phyloP scores from a whole-genome alignment of 2,113 vertebrate species.

The Petroica traversi region DNA sequence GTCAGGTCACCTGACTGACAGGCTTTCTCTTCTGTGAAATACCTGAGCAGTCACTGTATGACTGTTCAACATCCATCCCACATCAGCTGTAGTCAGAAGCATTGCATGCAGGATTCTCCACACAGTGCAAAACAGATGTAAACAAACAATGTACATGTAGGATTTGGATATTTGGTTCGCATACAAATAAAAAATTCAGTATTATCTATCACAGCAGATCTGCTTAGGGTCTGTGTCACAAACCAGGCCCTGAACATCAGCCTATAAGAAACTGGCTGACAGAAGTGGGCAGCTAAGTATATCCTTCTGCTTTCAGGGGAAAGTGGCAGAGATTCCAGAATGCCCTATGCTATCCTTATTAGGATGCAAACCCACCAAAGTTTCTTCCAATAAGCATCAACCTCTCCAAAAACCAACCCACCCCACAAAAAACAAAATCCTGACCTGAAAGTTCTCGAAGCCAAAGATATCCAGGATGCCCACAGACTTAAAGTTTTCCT shows the following conservation, averaged over 20 bases:
- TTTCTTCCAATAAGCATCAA: not conserved
- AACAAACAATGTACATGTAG: not conserved
- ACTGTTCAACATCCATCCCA: not conserved
- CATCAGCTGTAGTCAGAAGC: not conserved
- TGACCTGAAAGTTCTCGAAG: slow-evolving; percentile 92
- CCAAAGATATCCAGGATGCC: slow-evolving; percentile 94
- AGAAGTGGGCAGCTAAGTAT: not conserved
- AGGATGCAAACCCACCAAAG: not conserved
- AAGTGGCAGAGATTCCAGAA: not conserved
- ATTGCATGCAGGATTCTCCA: not conserved
- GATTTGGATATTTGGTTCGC: not conserved
- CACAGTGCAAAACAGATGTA: not conserved
- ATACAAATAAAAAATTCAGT: not conserved
- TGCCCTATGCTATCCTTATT: not conserved
- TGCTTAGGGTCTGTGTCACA: not conserved
- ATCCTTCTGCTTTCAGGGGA: not conserved
- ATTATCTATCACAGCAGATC: not conserved
- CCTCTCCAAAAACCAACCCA: not conserved
- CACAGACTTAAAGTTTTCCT: slow-evolving; percentile 94
- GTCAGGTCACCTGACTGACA: not conserved
- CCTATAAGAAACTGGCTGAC: not conserved
- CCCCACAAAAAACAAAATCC: not conserved
- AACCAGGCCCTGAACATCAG: not conserved
- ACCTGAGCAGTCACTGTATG: not conserved
- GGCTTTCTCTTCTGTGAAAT: not conserved